Evolutionary conservation across 2,888 invertebrate genomes (phyloP).

Genomic region (Malacosoma neustria): DNA sequence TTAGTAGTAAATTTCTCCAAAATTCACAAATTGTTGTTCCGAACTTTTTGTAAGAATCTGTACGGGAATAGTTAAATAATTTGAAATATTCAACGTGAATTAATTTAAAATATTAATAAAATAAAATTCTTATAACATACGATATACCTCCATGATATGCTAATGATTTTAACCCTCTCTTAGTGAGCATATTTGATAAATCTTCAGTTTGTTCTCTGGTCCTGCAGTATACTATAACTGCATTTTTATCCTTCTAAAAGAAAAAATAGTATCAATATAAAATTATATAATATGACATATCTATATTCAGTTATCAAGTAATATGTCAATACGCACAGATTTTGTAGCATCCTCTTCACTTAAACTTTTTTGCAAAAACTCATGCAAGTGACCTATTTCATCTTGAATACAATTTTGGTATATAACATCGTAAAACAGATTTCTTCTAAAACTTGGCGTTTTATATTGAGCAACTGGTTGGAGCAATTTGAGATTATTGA

Average conservation of each 20-base stretch:
- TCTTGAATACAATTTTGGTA: conserved; percentile 90
- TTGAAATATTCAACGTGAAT: too few relatives aligned
- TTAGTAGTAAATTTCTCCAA: conserved; percentile 2
- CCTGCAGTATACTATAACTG: conserved; percentile 96
- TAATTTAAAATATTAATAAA: too few relatives aligned
- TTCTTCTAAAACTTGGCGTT: conserved; percentile 91
- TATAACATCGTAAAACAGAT: conserved; percentile 95
- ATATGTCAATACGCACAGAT: conserved; percentile 55
- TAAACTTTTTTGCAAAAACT: conserved; percentile 81
- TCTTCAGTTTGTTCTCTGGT: conserved; percentile 93
- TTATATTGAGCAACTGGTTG: conserved; percentile 84
- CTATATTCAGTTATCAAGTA: too few relatives aligned
- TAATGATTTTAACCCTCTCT: conserved; percentile 82
- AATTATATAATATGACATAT: not conserved
- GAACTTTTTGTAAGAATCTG: too few relatives aligned
- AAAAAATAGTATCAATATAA: conserved; percentile 3
- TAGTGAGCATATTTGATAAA: conserved; percentile 83
- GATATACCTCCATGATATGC: conserved; percentile 94
- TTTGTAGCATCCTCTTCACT: conserved; percentile 71
- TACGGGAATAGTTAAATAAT: not conserved
- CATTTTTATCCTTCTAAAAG: conserved; percentile 72
- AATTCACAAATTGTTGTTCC: not conserved
- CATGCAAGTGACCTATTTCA: conserved; percentile 85
- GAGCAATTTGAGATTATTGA: conserved; percentile 80
- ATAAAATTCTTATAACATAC: too few relatives aligned